Evolutionary conservation across 2,113 vertebrate genomes (phyloP), one percentile per base, ranked within the genome.

Genomic region (Pachypanchax playfairii): DNA sequence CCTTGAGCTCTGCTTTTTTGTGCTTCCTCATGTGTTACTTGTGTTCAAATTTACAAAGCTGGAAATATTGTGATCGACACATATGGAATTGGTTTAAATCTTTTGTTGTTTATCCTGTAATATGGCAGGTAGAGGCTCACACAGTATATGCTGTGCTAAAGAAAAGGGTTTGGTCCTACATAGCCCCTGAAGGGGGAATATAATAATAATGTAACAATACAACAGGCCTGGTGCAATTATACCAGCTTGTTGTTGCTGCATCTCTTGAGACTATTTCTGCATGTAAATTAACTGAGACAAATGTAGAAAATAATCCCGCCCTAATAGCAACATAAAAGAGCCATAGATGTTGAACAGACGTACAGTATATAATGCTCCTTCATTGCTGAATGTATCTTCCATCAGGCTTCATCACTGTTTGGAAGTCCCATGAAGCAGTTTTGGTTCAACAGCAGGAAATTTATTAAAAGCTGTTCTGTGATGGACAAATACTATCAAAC

Each of bases 241-340:
- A 80, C 58, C 44, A 57, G 72, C 56, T 61, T 67, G 73, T 65
- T 74, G 50, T 47, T 31, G 67, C 50, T 24, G 50, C 52, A 65
- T 61, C 66, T 77, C 44, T 0, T 4, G 56, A 56, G 70, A 82
- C 14, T 26, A 1, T 2, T 72, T 77, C 64, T 79, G 66, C 62
- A 67, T 73, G 70, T 38, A 73, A 82, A 82, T 78, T 4, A 82
- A 80, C 46, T 15, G 64, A 77, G 60, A 70, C 70, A 84, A 61
- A 49, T 63, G 65, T 66, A 66, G 55, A 60, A 74, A 75, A 73
- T 78, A 76, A 75, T 66, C 55, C 44, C 2, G 17, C 72, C 60
- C 52, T 55, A 61, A 72, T 66, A 72, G 65, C 44, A 66, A 33
- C 64, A 65, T 51, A 65, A 64, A 69, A 39, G 49, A 78, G 56